Percentiles rank a stretch among this genome's conserved stretches.
Evolutionary conservation across 2,888 invertebrate species (phyloP).

Genomic region (Heteromurus nitidus): DNA sequence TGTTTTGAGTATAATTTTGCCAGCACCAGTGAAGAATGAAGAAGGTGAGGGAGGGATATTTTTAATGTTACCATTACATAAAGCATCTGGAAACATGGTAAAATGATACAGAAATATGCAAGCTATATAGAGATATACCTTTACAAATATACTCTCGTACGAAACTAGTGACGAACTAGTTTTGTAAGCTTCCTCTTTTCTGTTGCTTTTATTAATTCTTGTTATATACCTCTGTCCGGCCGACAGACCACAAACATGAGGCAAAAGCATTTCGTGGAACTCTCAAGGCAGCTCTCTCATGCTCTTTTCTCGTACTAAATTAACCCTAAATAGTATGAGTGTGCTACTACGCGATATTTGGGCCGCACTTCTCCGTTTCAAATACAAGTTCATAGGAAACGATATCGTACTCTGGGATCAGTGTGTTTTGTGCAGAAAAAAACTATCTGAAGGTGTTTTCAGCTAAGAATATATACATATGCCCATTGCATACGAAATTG

Average conservation of each 20-base stretch:
- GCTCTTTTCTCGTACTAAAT: neutral
- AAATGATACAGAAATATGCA: conserved; percentile 19
- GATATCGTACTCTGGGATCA: conserved; percentile 47
- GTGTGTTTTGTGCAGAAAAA: conserved; percentile 56
- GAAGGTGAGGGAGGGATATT: conserved; percentile 15
- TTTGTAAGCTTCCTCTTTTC: conserved; percentile 29
- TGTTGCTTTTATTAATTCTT: conserved; percentile 19
- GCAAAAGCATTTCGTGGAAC: conserved; percentile 41
- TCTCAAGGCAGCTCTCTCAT: conserved; percentile 7
- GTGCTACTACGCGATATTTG: conserved; percentile 11
- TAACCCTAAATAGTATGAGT: conserved; percentile 2
- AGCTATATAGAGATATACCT: conserved; percentile 14
- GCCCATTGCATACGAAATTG: conserved; percentile 5
- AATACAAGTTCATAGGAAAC: conserved; percentile 31
- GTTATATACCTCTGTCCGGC: conserved; percentile 9
- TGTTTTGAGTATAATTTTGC: neutral
- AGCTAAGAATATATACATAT: conserved; percentile 34
- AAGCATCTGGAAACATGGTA: conserved; percentile 24
- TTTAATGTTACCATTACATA: too few species aligned
- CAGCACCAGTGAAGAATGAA: neutral
- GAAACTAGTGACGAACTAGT: conserved; percentile 21
- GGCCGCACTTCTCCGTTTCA: neutral
- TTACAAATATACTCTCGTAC: neutral
- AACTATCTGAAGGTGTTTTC: conserved; percentile 38
- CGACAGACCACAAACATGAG: neutral